Evolutionary conservation across 2,113 vertebrate genomes (phyloP).

Genomic region (Ptyas mucosa): DNA sequence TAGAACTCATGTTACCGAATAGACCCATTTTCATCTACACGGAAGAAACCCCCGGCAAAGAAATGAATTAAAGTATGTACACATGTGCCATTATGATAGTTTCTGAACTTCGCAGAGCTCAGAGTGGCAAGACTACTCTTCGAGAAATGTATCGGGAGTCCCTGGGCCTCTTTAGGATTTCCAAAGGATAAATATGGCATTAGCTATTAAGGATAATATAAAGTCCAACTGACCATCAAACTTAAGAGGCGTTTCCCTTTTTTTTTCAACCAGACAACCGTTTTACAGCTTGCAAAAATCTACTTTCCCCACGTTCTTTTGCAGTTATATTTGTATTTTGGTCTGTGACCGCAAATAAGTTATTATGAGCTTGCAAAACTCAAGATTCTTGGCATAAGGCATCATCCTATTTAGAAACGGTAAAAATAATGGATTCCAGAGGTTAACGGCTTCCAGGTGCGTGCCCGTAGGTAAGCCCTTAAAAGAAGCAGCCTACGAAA

Average conservation of each 20-base stretch:
- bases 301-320: too few species aligned
- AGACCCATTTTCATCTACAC: constrained; percentile 5
- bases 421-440: constrained; percentile 24
- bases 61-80: background rate
- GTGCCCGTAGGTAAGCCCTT: constrained; percentile 18
- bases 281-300: background rate
- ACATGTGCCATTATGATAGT: background rate
- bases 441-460: constrained; percentile 25
- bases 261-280: background rate
- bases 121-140: background rate
- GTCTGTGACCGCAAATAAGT: too few species aligned
- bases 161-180: background rate
- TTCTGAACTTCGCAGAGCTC: background rate
- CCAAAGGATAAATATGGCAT: background rate
- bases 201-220: background rate
- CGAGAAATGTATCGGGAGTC: background rate
- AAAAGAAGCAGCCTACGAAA: constrained; percentile 16
- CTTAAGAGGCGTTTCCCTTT: background rate
- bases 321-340: too few species aligned
- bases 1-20: constrained; percentile 13
- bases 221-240: background rate
- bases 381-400: too few species aligned
- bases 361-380: too few species aligned
- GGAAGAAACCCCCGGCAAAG: background rate
- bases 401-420: background rate